These are phyloP conservation scores for Euura lappo DNA, from an alignment of 1,140 invertebrate genomes.

Conservation along the genomic window DNA sequence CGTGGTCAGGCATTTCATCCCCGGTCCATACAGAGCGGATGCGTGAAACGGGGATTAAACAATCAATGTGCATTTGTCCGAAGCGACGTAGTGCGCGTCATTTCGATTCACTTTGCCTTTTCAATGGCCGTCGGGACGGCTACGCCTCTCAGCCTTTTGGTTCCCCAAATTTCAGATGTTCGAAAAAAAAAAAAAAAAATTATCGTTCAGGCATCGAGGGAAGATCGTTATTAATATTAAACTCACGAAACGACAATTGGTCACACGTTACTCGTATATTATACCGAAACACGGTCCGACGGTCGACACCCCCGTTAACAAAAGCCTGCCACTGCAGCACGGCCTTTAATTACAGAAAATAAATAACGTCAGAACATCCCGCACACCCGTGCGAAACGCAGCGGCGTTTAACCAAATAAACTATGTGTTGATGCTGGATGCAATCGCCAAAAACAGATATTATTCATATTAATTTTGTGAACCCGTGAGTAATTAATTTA, in stretches of 20 bases:
- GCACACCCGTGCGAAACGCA: not conserved
- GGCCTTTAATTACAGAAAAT: slow-evolving; percentile 4
- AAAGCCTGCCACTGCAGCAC: too few species aligned
- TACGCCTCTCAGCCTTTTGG: not conserved
- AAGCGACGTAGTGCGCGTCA: not conserved
- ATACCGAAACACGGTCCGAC: not conserved
- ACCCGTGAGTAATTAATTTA: too few species aligned
- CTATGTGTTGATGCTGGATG: too few species aligned
- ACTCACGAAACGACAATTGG: not conserved
- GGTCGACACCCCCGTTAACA: too few species aligned
- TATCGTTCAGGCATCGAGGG: too few species aligned
- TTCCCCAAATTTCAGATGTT: too few species aligned
- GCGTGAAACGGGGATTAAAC: not conserved
- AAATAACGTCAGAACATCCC: not conserved
- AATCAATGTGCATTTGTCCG: slow-evolving; percentile 1
- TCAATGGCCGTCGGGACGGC: not conserved
- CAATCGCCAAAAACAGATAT: too few species aligned
- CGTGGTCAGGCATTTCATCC: slow-evolving; percentile 29
- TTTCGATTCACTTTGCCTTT: slow-evolving; percentile 2
- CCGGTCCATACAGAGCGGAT: too few species aligned
- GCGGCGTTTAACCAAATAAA: too few species aligned
- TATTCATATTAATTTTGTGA: too few species aligned
- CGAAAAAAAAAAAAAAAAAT: not conserved
- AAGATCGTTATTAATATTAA: not conserved
- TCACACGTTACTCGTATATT: not conserved